Evolutionary conservation across 2,888 invertebrate species (phyloP), one percentile per base, ranked within the genome.

Genomic region (Pyrrhia umbra): DNA sequence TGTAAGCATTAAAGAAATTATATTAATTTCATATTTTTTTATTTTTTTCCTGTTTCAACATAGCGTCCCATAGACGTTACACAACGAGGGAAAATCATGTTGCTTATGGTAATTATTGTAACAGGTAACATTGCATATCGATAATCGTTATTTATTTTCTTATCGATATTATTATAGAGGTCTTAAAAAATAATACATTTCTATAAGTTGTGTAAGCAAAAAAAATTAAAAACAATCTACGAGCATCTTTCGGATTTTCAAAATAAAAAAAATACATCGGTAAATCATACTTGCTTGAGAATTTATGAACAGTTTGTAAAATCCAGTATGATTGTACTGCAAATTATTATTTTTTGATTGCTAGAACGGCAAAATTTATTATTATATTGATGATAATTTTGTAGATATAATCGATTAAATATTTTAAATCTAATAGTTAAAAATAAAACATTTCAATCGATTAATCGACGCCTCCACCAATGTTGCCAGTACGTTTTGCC

Each of bases 401-500:
- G 8, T 15, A 18, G 21, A n/a, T 15, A 18, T 0, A 0, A 34
- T 15, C 72, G 54, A 65, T 40, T 40, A 10, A 10, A 18, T 6
- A 15, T 18, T 5, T 4, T 0, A 0, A 18, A 2, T n/a, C 3
- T 21, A 30, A 1, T 1, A 8, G 13, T 15, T 15, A 2, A 6
- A 15, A 20, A 13, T 13, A 18, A 2, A 2, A 10, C 0, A 2
- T 13, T 0, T 2, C 4, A 64, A 40, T 71, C 52, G 45, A 64
- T 39, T 2, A 0, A 18, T 37, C 8, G 13, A 54, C 21, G 72
- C 72, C 18, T 1, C 8, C 15, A 10, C 13, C 21, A 82, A 83
- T 90, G 91, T 90, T 93, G 90, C 93, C 89, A 91, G 73, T 74
- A 66, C 15, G 8, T 61, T 80, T 82, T 82, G 82, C 80, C 83